Base-by-base conservation (phyloP, 2,113 vertebrate species). In the Alligator sinensis region DNA sequence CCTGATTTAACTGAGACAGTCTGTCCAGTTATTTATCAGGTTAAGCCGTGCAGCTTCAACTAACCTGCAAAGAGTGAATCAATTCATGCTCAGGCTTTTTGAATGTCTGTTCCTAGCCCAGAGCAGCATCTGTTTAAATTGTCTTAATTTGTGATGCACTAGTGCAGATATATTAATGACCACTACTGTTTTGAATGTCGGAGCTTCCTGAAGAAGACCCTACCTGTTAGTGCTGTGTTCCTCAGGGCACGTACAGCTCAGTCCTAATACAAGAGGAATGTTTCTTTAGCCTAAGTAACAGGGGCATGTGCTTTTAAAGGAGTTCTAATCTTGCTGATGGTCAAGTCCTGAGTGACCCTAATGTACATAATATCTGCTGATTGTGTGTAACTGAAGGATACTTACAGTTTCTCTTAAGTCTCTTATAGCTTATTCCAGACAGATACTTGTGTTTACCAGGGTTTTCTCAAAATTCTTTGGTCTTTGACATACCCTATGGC, bases 91-190 rank as follows among this genome's bases (percentile, higher is more conserved):
- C 47, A 47, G 47, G 47, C 47, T 47, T 47, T 47, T 9, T 47
- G 47, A 47, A 47, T 47, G 47, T 47, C 47, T 47, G 7, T 47
- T 47, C 47, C 47, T 47, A 82, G 79, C 18, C 8, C n/a, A 19
- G 57, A 82, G 16, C 1, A 0, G 8, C 47, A 34, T 88, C 54
- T 28, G 12, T 17, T 76, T 57, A 27, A 82, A 85, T 5, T 6
- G 13, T 59, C 60, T 68, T 34, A 38, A 54, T 34, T n/a, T 6
- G 8, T 8, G 21, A 18, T 58, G n/a, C 55, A 4, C 11, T 11
- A 5, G 21, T 24, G 12, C 83, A 60, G 7, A 21, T 28, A 16
- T 8, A 58, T 28, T 0, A 0, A 9, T 0, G 0, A 5, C 2
- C 16, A 34, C 70, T 57, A 61, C 63, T 75, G 59, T 38, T 66